Base-by-base conservation (phyloP, 2,797 vertebrate species). In the Buceros bicornis region DNA sequence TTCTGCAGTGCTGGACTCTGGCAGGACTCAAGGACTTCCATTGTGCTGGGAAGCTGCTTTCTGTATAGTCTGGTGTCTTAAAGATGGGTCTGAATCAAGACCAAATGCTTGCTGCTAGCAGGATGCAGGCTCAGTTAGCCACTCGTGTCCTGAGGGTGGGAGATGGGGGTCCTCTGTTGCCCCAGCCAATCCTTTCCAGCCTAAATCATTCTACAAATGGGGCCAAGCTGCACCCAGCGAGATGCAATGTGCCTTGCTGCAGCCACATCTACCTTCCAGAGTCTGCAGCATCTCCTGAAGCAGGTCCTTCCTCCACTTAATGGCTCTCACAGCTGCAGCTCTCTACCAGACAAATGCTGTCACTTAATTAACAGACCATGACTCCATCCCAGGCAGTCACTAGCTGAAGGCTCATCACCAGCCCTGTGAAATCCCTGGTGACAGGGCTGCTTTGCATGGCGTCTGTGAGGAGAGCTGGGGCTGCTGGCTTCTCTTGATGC, bases 121-220 rank as follows among this genome's bases (percentile, higher is more conserved):
- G 51, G 43, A 33, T 0, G 0, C 16, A 5, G 54, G 50, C 48
- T 77, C 1, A 0, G 8, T 13, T 17, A 22, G 14, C 40, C 0
- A 0, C 72, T 53, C 6, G 0, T 33, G 14, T 84, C 50, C 24
- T 3, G 28, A 16, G 26, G 6, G 21, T 40, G 31, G 40, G 35
- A 56, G 35, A 16, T 19, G 69, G 56, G 22, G 43, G 8, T 45
- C 12, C 40, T 11, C 25, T 10, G 5, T 6, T 51, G 42, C 31
- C 19, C 8, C 28, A 17, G 37, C 14, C 19, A 29, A 35, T 53
- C 43, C 42, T 56, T 69, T 13, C 50, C 45, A 33, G 16, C 16
- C 25, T 1, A 4, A 64, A 42, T 11, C 29, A 20, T 18, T 61
- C 37, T 43, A 6, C 19, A 4, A 22, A 56, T 16, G 8, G 37